Evolutionary conservation across 2,797 vertebrate genomes (phyloP).

Genomic region (Dermochelys coriacea): DNA sequence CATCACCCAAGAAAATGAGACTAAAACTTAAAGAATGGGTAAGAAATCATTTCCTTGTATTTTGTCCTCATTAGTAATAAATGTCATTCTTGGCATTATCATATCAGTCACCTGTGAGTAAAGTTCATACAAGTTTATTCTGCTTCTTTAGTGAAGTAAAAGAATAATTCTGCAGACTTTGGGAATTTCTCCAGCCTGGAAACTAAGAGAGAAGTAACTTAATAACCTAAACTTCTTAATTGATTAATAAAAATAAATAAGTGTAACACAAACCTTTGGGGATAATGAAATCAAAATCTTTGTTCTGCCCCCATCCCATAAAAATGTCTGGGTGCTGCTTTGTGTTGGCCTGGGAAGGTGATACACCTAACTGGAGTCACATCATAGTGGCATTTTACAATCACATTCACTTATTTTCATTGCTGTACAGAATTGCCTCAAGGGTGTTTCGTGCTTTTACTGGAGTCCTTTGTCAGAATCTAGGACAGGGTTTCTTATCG

Average conservation of each 20-base stretch:
- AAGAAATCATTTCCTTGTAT: not conserved
- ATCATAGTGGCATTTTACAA: not conserved
- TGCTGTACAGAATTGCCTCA: slow-evolving; percentile 24
- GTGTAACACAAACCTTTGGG: not conserved
- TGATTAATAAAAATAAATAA: not conserved
- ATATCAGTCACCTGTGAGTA: rapidly evolving
- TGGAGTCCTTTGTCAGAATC: slow-evolving; percentile 55
- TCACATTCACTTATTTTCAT: not conserved
- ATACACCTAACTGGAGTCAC: not conserved
- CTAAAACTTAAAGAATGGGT: not conserved
- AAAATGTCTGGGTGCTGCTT: not conserved
- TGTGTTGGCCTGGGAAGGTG: not conserved
- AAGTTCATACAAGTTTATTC: not conserved
- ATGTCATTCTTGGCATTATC: not conserved
- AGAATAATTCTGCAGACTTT: not conserved
- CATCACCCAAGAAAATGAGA: not conserved
- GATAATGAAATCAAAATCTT: not conserved
- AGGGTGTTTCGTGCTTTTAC: slow-evolving; percentile 7
- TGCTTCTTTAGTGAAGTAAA: not conserved
- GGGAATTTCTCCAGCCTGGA: slow-evolving; percentile 15
- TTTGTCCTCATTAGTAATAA: slow-evolving; percentile 27
- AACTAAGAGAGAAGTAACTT: not conserved
- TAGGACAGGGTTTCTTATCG: slow-evolving; percentile 37
- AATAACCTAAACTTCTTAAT: not conserved
- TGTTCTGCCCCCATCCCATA: not conserved